Base-by-base conservation (phyloP, 2,113 vertebrate species). In the Coreoperca whiteheadi region DNA sequence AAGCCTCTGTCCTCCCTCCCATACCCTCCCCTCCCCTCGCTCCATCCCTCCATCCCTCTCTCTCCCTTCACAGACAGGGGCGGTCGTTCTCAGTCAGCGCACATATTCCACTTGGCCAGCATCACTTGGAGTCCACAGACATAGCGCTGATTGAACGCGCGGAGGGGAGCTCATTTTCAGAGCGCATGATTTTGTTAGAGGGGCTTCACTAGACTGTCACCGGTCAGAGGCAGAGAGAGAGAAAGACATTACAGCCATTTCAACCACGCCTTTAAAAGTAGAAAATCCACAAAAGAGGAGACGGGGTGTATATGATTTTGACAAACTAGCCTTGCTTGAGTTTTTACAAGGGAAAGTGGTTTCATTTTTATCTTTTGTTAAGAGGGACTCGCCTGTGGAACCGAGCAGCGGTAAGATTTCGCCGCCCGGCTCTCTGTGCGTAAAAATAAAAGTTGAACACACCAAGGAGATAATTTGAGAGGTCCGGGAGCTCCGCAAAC, bases 71-170 rank as follows among this genome's bases (percentile, higher is more conserved):
- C 85, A 94, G 88, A 91, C 91, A 92, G 88, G 92, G 92, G 92
- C 93, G 92, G 90, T 94, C 93, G 92, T 95, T 94, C 93, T 94
- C 93, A 94, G 94, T 95, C 94, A 87, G 93, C 91, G 90, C 95
- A 93, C 95, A 91, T 89, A 83, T 93, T 90, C 84, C 78, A 85
- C 89, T 93, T 91, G 94, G 87, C 93, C 90, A 85, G 85, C 89
- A 78, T 89, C 87, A 90, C 92, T 85, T 84, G 90, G 89, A 93
- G 89, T 88, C 92, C 91, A 86, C 93, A 91, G 92, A 94, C 92
- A 92, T 88, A 90, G 90, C 76, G 78, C 89, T 91, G 90, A 89
- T 89, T 94, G 91, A 93, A 84, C 59, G 70, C 87, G 82, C 81
- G 82, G 84, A 84, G 79, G 43, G 72, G 80, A 87, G 89, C 88